These are phyloP conservation scores for Whitmania pigra DNA, from an alignment of 1,140 invertebrate species.

Conservation along the genomic window DNA sequence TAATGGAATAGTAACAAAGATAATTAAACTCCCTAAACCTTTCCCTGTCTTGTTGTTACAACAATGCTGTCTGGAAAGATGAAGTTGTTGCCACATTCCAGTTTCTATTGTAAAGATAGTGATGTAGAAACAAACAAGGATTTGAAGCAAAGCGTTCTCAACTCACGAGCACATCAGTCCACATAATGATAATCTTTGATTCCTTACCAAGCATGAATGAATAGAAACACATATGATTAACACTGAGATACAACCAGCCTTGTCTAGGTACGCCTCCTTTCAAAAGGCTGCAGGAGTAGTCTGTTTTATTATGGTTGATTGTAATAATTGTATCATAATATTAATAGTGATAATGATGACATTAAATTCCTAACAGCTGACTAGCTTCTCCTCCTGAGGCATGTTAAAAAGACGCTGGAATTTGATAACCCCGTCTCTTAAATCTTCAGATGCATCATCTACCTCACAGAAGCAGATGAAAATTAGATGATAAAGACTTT, in stretches of 20 bases:
- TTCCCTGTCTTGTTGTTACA: conserved; percentile 65
- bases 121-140: too few relatives aligned
- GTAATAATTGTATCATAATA: neutral
- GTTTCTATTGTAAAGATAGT: conserved; percentile 48
- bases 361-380: conserved; percentile 70
- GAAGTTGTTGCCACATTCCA: conserved; percentile 63
- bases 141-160: neutral
- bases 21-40: conserved; percentile 38
- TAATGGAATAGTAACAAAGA: too few relatives aligned
- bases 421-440: conserved; percentile 66
- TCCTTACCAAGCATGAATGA: conserved; percentile 82
- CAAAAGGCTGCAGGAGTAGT: conserved; percentile 67
- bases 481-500: conserved; percentile 14
- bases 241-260: conserved; percentile 88
- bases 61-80: conserved; percentile 71
- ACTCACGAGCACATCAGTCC: conserved; percentile 48
- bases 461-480: conserved; percentile 18
- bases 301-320: conserved; percentile 28
- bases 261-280: conserved; percentile 78
- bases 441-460: conserved; percentile 45
- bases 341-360: neutral
- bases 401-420: conserved; percentile 79
- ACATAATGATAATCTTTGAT: conserved; percentile 69
- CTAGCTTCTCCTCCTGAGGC: conserved; percentile 82
- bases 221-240: conserved; percentile 90